Base-by-base conservation (phyloP, 2,797 vertebrate genomes). In the Argentina silus region DNA sequence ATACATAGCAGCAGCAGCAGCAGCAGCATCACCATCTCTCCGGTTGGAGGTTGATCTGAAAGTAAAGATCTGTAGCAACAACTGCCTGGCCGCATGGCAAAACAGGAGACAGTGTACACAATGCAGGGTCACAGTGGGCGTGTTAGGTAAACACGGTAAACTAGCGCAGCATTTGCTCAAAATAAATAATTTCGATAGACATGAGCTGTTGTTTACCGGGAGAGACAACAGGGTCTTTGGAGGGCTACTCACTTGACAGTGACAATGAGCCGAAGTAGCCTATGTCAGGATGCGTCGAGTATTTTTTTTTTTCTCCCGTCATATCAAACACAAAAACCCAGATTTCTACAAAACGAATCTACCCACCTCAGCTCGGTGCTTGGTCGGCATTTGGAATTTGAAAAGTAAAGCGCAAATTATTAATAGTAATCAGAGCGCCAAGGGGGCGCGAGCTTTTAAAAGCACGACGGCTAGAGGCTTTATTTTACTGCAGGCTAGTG, bases 401-500 rank as follows among this genome's bases (percentile, higher is more conserved):
- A n/a, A 67, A 72, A 62, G 19, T 5, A 67, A 64, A 68, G 12
- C 69, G 17, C 9, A 23, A 23, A 64, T 59, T 42, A 36, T 72
- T 60, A 55, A 75, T 45, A 67, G 51, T 56, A 67, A 56, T 3
- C 50, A 74, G 27, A 48, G 59, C 61, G 73, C 12, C 67, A 53
- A 56, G 57, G 53, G 51, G 66, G 69, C 74, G 74, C 68, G 73
- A 73, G 79, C n/a, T 44, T 75, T 78, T 27, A 64, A 66, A 74
- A 84, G 77, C 79, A 53, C 64, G 69, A 65, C 60, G 79, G 73
- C 76, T 78, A 42, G 65, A 69, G 68, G 72, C 87, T 81, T 88
- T 83, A 64, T 91, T 90, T 90, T 88, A 91, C 92, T 90, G 92
- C 92, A 90, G 91, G 91, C 90, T 91, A 83, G 71, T n/a, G 75